Base-by-base conservation (phyloP, 2,888 invertebrate species). In the Drosophila yooni region DNA sequence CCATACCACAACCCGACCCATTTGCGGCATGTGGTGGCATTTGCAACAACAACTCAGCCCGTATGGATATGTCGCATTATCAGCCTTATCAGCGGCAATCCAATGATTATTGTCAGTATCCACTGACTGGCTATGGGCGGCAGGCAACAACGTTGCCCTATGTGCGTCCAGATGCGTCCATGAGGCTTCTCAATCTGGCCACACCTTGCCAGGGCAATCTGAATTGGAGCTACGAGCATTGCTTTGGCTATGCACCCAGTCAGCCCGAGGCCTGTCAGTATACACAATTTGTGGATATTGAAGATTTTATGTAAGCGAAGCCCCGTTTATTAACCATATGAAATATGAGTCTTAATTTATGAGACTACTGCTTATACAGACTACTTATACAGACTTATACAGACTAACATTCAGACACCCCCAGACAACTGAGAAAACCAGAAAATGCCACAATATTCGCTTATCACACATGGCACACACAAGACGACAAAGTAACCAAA, bases 251-350 rank as follows among this genome's bases (percentile, higher is more conserved):
- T 79, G 82, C 84, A 1, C 82, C 87, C 18, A 94, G 94, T 71
- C 92, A 92, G 56, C 88, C 92, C 33, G 95, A 95, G 82, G 94
- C 96, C 0, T 96, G 96, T 77, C 96, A 95, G 84, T 96, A 95
- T 88, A 95, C 95, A 0, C 94, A 94, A 78, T 94, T 95, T 74
- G 94, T 95, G 60, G 96, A 96, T 92, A 95, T 96, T 83, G 96
- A 96, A 92, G 96, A 96, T 93, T 96, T 96, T 92, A 96, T 96
- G 96, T 96, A 93, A 96, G 96, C 95, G 52, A 11, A 29, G n/a
- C 15, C 18, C 5, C 5, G 10, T 51, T 51, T 51, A 11, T 11
- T 29, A 18, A 51, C 11, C 51, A 31, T 21, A 0, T 11, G n/a
- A 38, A 38, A 38, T 38, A 18, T 27, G 7, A 15, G 34, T 27